phyloP scores from a whole-genome alignment of 1,140 invertebrate genomes.

The Zaprionus ornatus region DNA sequence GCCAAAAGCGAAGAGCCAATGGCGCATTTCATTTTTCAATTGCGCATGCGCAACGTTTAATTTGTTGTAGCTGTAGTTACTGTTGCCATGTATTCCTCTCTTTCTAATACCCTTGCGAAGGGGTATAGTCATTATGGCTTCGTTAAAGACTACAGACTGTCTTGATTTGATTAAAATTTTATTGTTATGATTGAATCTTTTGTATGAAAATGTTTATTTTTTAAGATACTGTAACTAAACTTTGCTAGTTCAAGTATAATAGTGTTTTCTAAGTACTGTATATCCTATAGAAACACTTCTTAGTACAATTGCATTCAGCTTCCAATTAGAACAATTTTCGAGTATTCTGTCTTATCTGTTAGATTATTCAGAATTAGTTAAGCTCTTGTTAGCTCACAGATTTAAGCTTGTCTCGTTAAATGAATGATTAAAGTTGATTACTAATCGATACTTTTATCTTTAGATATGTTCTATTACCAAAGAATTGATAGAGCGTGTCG shows the following conservation, averaged over 20 bases:
- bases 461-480: not conserved
- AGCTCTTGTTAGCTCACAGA: not conserved
- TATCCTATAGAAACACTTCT: too few species aligned
- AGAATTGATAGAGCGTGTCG: not conserved
- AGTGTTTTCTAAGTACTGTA: too few species aligned
- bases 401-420: not conserved
- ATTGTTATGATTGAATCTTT: too few species aligned
- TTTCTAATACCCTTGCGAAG: not conserved
- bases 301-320: too few species aligned
- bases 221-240: too few species aligned
- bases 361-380: not conserved
- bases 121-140: not conserved
- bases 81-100: not conserved
- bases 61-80: slow-evolving; percentile 36
- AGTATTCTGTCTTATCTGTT: too few species aligned
- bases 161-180: too few species aligned
- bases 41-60: slow-evolving; percentile 52
- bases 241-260: too few species aligned
- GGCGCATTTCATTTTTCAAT: slow-evolving; percentile 70
- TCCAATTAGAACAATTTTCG: too few species aligned
- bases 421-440: not conserved
- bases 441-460: not conserved
- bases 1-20: slow-evolving; percentile 50
- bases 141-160: too few species aligned
- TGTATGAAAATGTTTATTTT: too few species aligned